Evolutionary conservation across 2,113 vertebrate genomes (phyloP), one percentile per base, ranked within the genome.

Genomic region (Otis tarda): DNA sequence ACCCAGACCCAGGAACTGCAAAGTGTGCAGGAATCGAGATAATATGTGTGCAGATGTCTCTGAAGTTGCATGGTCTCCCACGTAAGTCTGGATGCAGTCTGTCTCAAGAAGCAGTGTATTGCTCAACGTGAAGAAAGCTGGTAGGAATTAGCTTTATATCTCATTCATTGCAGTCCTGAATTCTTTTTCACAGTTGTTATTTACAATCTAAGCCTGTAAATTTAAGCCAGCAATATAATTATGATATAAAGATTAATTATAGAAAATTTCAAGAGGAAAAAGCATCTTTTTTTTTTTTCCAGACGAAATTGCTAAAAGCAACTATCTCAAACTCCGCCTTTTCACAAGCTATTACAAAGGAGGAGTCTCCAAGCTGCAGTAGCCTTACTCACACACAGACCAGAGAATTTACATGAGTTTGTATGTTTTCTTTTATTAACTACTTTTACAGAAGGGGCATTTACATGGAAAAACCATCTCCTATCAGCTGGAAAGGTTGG

Each of bases 211-310:
- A 96, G 88, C 24, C 52, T 93, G 69, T 91, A 94, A 92, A 93
- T 73, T 91, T 95, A 69, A 94, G 61, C 92, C 90, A 92, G 92
- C 86, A 84, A 96, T 89, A 71, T 94, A 95, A 96, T 97, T 97
- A 96, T 95, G 76, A 92, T 64, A 94, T 94, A 94, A 96, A 93
- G 88, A 94, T 91, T 92, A 94, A 96, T 95, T 95, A 96, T 35
- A 94, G 80, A 93, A 95, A 75, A 93, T 87, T 68, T 94, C 35
- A 89, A 87, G 94, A 90, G 37, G 59, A 90, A 90, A 94, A 94
- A 90, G 8, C 47, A 47, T 83, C 33, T 89, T 45, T 53, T 33
- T 87, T 74, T 68, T 9, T 74, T 68, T 9, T 20, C 73, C 27
- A 53, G 80, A 92, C 65, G 43, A 95, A 96, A 92, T 95, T 85